Conservation (phyloP, 2,797 vertebrate genomes). For the Rhynchonycteris naso region DNA sequence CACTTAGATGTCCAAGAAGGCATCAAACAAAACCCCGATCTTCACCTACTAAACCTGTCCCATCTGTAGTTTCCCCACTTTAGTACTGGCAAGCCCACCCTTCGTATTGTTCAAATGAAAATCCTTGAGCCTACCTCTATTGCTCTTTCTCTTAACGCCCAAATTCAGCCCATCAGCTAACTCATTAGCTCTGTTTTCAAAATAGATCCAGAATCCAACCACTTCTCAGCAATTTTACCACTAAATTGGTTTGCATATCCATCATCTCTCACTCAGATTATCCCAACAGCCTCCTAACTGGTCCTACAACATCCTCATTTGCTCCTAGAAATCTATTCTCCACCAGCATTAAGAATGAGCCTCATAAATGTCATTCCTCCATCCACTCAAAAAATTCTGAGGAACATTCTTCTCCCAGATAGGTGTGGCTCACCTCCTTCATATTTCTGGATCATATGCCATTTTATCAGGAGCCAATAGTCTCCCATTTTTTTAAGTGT, state of each 20-base stretch:
- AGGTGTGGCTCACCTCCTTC: too few species aligned
- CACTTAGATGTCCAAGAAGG: not conserved
- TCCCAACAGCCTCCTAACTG: not conserved
- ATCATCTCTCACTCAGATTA: constrained; percentile 11
- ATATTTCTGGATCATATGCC: too few species aligned
- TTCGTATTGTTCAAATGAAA: not conserved
- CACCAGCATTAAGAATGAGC: not conserved
- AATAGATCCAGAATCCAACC: constrained; percentile 19
- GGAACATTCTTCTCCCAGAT: too few species aligned
- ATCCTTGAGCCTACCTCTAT: not conserved
- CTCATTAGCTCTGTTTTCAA: not conserved
- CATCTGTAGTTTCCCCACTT: not conserved
- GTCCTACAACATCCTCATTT: not conserved
- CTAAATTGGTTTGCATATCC: not conserved
- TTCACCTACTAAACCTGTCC: not conserved
- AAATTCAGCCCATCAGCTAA: not conserved
- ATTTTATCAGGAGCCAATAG: not conserved
- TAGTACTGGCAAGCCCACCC: not conserved
- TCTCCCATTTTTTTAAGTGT: not conserved
- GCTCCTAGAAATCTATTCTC: constrained; percentile 15
- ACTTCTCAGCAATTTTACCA: constrained; percentile 16
- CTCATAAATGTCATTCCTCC: not conserved
- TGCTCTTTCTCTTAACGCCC: not conserved
- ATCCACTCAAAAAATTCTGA: not conserved
- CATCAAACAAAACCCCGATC: not conserved